Base-by-base conservation (phyloP, 2,113 vertebrate species). In the Chloroceryle aenea region DNA sequence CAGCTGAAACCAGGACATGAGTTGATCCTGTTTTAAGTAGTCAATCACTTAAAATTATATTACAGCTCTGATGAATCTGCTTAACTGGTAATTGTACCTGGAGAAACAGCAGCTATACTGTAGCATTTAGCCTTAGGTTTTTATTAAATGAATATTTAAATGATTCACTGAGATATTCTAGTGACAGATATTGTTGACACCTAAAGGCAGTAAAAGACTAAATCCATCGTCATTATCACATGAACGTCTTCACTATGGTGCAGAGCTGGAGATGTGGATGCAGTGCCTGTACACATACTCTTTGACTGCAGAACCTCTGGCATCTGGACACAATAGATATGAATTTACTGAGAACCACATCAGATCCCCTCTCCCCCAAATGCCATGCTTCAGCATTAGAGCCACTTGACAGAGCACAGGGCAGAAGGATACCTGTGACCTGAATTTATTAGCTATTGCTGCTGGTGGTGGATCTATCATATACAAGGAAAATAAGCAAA, bases 341-440 rank as follows among this genome's bases (percentile, higher is more conserved):
- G 63, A 36, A 56, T n/a, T 30, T 88, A 52, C 25, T 61, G 63
- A 80, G 30, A 73, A 10, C 12, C 21, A 7, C 27, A 53, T n/a
- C 18, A 18, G 8, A 21, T 69, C 19, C 34, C 6, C 78, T 4
- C 9, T 50, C 20, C 38, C 42, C 25, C 34, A 25, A 78, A 18
- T 1, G 1, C 10, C 10, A 45, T 0, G 0, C 30, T 75, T 73
- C 47, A 59, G 4, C 32, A 34, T 38, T 48, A 42, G 26, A 74
- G 32, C 7, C 26, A n/a, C 45, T 56, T 42, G 42, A 18, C 16
- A 34, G 40, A 52, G 30, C 5, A 3, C 9, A 43, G 68, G 19
- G 47, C 29, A 53, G 34, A 71, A 66, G 16, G 20, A 10, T 20
- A 7, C 11, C 13, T 2, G 9, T 79, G 29, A 4, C 14, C 20